These are phyloP conservation scores for Microcebus tavaratra DNA, from an alignment of 2,113 vertebrate genomes.

Conservation along the genomic window DNA sequence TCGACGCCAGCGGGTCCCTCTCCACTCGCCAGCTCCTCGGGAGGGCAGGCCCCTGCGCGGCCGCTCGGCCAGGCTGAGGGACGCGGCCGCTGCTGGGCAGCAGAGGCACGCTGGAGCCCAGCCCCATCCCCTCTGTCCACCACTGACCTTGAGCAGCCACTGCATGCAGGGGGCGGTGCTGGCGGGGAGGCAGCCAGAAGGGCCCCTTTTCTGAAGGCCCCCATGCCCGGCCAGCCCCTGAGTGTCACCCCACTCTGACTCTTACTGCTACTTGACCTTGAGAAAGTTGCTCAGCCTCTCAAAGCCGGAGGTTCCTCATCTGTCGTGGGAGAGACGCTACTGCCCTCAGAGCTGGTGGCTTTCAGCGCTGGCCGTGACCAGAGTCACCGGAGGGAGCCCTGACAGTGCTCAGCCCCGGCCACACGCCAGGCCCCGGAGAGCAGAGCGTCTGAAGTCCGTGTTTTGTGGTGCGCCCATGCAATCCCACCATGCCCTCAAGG, in stretches of 20 bases:
- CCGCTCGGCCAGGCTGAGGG: background rate
- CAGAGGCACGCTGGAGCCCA: fast-evolving
- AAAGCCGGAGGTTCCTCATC: background rate
- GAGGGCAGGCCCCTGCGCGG: too few relatives aligned
- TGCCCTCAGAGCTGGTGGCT: background rate
- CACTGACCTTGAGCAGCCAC: background rate
- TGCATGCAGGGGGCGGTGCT: background rate
- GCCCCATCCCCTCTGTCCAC: background rate
- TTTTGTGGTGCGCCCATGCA: background rate
- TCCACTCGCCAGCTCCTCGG: background rate
- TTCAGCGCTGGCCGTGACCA: fast-evolving
- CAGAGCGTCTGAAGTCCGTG: too few relatives aligned
- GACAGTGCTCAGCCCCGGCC: background rate
- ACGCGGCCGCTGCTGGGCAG: background rate
- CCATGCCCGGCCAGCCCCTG: background rate
- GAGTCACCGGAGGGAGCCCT: background rate
- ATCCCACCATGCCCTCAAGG: background rate
- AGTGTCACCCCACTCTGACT: too few relatives aligned
- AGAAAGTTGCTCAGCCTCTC: background rate
- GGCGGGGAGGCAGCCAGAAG: background rate
- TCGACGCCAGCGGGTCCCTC: fast-evolving
- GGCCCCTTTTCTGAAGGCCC: background rate
- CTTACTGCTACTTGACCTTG: background rate
- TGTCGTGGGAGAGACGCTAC: too few relatives aligned
- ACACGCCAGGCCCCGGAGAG: fast-evolving